These are phyloP conservation scores for Spea bombifrons DNA, from an alignment of 2,113 vertebrate genomes.

Conservation along the genomic window DNA sequence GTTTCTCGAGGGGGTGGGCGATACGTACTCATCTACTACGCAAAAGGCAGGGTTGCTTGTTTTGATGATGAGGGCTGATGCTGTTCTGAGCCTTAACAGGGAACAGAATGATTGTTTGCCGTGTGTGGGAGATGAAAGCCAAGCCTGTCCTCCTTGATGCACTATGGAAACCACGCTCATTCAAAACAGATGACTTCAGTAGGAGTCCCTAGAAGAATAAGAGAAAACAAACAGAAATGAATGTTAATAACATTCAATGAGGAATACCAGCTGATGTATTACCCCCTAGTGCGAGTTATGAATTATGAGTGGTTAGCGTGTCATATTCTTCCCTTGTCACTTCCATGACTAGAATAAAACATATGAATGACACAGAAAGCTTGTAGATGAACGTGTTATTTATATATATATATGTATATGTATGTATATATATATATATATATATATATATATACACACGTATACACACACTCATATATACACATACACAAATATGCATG, in stretches of 20 bases:
- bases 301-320: too few relatives aligned
- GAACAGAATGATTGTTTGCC: conserved; percentile 23
- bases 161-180: conserved; percentile 43
- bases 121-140: conserved; percentile 41
- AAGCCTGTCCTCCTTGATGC: conserved; percentile 35
- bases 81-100: conserved; percentile 22
- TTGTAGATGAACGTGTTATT: too few relatives aligned
- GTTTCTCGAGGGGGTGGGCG: conserved; percentile 21
- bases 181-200: conserved; percentile 45
- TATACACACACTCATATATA: too few relatives aligned
- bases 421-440: too few relatives aligned
- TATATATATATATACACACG: too few relatives aligned
- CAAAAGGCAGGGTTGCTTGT: conserved; percentile 12
- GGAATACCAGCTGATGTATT: background rate
- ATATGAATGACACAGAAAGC: too few relatives aligned
- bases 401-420: too few relatives aligned
- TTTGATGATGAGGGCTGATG: conserved; percentile 20
- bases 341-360: too few relatives aligned
- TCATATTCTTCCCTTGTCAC: too few relatives aligned
- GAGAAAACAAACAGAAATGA: conserved; percentile 16
- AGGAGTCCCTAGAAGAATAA: conserved; percentile 23
- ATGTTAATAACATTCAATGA: conserved; percentile 20
- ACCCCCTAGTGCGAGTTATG: too few relatives aligned
- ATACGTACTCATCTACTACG: conserved; percentile 3
- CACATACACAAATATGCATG: too few relatives aligned